phyloP scores from a whole-genome alignment of 2,113 vertebrate genomes.

The Pavo muticus region DNA sequence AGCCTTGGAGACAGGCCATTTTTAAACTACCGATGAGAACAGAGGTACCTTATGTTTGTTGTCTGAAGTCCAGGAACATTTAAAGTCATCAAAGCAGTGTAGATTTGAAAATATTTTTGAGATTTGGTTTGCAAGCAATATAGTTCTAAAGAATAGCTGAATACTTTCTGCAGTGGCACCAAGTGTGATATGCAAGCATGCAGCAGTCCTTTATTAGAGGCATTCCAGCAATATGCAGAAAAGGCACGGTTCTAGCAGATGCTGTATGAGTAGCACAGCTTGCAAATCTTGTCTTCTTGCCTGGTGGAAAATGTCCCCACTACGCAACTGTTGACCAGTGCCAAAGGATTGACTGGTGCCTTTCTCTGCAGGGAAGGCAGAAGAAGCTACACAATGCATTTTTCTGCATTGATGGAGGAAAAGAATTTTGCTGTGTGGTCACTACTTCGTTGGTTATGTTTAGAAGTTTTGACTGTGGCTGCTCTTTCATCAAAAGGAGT shows the following conservation, averaged over 20 bases:
- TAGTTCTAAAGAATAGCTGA: neutral
- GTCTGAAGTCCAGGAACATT: neutral
- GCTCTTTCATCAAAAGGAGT: neutral
- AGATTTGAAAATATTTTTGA: neutral
- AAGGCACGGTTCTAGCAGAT: neutral
- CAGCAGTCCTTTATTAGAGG: neutral
- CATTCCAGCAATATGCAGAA: neutral
- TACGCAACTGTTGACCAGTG: neutral
- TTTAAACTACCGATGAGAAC: neutral
- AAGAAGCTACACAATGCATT: neutral
- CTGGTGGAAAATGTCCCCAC: neutral
- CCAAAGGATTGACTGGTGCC: neutral
- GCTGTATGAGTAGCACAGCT: neutral
- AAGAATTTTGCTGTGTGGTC: neutral
- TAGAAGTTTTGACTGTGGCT: neutral
- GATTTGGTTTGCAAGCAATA: neutral
- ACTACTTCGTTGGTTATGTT: neutral
- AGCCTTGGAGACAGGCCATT: neutral
- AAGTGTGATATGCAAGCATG: neutral
- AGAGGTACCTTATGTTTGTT: neutral
- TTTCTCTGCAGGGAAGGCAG: neutral
- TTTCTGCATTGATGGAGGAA: neutral
- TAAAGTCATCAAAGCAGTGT: neutral
- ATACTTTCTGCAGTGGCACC: neutral
- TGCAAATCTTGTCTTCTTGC: neutral